Percentiles rank a stretch among this genome's conserved stretches.
phyloP scores from a whole-genome alignment of 2,797 vertebrate species.

The Ctenopoma multispine region DNA sequence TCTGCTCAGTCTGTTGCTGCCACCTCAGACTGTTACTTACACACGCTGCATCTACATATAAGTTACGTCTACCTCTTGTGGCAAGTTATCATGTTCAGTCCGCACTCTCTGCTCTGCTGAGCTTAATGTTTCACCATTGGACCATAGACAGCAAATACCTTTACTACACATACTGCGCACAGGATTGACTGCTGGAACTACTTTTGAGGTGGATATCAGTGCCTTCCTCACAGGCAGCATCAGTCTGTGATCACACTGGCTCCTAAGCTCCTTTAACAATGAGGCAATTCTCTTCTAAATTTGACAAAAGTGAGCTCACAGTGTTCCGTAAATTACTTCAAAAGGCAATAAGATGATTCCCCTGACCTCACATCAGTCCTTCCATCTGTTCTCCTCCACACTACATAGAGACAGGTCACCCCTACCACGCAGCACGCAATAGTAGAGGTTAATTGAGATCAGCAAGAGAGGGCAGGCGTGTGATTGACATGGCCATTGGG shows the following conservation, averaged over 20 bases:
- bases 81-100: not conserved
- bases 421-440: not conserved
- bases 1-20: not conserved
- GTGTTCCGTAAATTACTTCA: conserved; percentile 22
- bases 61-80: not conserved
- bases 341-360: conserved; percentile 20
- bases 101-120: not conserved
- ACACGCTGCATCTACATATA: not conserved
- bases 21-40: not conserved
- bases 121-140: not conserved
- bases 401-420: conserved; percentile 38
- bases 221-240: not conserved
- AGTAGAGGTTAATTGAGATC: conserved; percentile 77
- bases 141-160: not conserved
- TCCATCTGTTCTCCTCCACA: conserved; percentile 11
- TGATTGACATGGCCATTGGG: conserved; percentile 54
- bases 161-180: not conserved
- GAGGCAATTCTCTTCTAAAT: not conserved
- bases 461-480: conserved; percentile 33
- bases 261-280: not conserved
- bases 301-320: conserved; percentile 1
- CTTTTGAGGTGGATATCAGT: not conserved
- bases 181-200: not conserved
- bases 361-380: conserved; percentile 19
- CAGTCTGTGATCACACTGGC: not conserved